Evolutionary conservation across 2,797 vertebrate genomes (phyloP), one percentile per base, ranked within the genome.

Genomic region (Scarus forsteni): DNA sequence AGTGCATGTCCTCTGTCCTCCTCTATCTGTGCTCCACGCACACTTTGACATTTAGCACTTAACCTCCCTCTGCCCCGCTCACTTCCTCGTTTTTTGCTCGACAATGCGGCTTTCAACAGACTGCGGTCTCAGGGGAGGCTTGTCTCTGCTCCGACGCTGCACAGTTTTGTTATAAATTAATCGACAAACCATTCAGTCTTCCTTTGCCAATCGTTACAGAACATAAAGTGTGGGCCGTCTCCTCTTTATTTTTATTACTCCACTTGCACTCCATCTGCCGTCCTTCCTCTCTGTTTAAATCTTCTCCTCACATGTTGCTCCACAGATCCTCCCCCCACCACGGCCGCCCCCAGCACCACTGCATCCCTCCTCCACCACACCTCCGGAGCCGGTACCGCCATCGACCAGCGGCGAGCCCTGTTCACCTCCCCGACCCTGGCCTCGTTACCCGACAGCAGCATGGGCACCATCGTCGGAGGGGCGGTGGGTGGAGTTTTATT

Each of bases 281-380:
- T 94, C 86, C 90, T 86, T 91, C 92, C 87, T 92, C 92, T 92
- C 83, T 93, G 48, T 90, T 92, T 94, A 92, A 85, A 94, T 92
- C 93, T 92, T 93, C 91, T 93, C 86, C 91, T 93, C 91, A 55
- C 59, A 46, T 82, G 2, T 69, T 58, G 0, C 60, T 83, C 92
- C 83, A 89, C 95, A 99, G 98, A 99, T 93, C 97, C 96, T 89
- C 97, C 97, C 82, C 95, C 97, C 82, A 97, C 96, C 93, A 97
- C 93, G 0, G 77, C 95, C 69, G 92, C 94, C 78, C 94, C 95
- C 92, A 94, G 85, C 93, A 96, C 96, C 92, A 92, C 97, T 73
- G 93, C 95, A 75, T 86, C 84, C 11, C 62, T 56, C 50, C 45
- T 64, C 38, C 94, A 90, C 52, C 90, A 91, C 81, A 92, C 92